These are phyloP conservation scores for Theretra japonica DNA, from an alignment of 2,888 invertebrate genomes.

Conservation along the genomic window DNA sequence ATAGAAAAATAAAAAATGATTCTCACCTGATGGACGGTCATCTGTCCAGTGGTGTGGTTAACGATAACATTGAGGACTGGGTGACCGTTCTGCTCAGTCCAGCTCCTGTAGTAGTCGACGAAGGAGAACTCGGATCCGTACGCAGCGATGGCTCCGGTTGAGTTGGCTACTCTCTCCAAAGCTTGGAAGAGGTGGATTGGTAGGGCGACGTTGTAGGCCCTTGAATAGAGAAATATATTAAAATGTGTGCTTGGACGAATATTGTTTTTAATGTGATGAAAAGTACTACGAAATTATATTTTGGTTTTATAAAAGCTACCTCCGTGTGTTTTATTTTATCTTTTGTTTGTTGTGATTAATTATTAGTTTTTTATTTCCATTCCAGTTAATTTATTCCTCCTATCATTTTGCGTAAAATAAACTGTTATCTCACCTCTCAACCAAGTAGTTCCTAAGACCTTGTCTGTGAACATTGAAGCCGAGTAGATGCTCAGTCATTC, in stretches of 20 bases:
- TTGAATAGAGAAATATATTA: constrained; percentile 44
- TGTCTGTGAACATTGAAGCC: constrained; percentile 79
- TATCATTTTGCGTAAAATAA: too few relatives aligned
- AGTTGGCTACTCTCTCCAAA: constrained; percentile 64
- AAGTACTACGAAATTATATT: too few relatives aligned
- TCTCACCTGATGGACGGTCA: constrained; percentile 75
- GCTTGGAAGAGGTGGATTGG: constrained; percentile 81
- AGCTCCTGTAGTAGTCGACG: constrained; percentile 71
- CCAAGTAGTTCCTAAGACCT: constrained; percentile 84
- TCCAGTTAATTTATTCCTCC: too few relatives aligned
- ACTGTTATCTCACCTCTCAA: constrained; percentile 65
- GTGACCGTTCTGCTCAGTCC: constrained; percentile 85
- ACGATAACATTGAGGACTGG: constrained; percentile 84
- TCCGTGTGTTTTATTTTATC: too few relatives aligned
- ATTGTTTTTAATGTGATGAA: background rate
- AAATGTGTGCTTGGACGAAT: background rate
- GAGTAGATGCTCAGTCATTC: constrained; percentile 88
- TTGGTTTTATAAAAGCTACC: too few relatives aligned
- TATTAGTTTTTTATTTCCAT: too few relatives aligned
- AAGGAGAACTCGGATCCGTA: constrained; percentile 69
- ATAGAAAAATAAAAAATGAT: background rate
- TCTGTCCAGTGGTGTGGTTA: constrained; percentile 69
- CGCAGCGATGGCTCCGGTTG: constrained; percentile 55
- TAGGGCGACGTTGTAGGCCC: constrained; percentile 66
- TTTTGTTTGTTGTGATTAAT: too few relatives aligned